Percentiles rank a stretch among this genome's conserved stretches.
These are phyloP conservation scores for Lamproptera curius DNA, from an alignment of 2,888 invertebrate genomes.

Conservation along the genomic window DNA sequence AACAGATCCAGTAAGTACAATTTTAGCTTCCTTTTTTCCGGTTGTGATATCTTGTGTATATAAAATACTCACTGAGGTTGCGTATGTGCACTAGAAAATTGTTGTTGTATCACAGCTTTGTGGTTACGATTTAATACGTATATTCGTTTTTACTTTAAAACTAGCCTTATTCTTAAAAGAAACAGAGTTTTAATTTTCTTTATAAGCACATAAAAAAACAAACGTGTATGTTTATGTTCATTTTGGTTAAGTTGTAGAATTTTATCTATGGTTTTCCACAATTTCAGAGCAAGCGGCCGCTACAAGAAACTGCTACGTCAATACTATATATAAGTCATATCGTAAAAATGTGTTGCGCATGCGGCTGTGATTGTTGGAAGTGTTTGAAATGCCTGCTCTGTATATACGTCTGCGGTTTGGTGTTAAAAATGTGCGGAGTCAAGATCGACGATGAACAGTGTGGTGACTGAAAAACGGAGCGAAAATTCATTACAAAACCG, in stretches of 20 bases:
- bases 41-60: too few species aligned
- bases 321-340: not conserved
- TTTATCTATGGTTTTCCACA: not conserved
- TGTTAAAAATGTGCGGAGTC: conserved; percentile 56
- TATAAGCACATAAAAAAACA: not conserved
- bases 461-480: not conserved
- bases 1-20: too few species aligned
- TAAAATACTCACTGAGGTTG: too few species aligned
- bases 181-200: not conserved
- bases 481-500: too few species aligned
- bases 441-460: conserved; percentile 34
- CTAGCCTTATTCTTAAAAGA: not conserved
- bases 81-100: too few species aligned
- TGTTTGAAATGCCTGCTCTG: conserved; percentile 55
- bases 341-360: conserved; percentile 50
- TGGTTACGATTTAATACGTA: too few species aligned
- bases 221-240: not conserved
- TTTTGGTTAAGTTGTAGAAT: not conserved
- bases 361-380: conserved; percentile 53
- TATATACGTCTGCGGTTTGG: conserved; percentile 50
- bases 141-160: too few species aligned
- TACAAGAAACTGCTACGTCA: too few species aligned
- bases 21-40: too few species aligned
- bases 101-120: too few species aligned
- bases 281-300: too few species aligned